Base-by-base conservation (phyloP, 2,888 invertebrate species). In the Callyntrura guangdongensis region DNA sequence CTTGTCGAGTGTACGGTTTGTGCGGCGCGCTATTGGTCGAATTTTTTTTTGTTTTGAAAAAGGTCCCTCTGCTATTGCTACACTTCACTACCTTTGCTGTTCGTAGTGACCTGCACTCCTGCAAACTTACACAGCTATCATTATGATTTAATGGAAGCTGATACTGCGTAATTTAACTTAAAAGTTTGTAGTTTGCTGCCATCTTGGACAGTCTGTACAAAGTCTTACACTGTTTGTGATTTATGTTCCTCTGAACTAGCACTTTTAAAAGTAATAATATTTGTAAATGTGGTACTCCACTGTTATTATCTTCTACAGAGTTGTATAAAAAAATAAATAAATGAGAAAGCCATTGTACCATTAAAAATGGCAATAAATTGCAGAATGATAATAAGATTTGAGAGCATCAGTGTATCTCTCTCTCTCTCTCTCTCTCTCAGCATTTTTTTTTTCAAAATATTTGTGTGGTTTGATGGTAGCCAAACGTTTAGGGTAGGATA, bases 321-420 rank as follows among this genome's bases (percentile, higher is more conserved):
- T 53, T 67, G 36, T 64, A 64, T 64, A 25, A 11, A 22, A 12
- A 72, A 45, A 36, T 36, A 36, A 72, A 72, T 45, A 47, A 72
- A 72, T 72, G 47, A 72, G 45, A 6, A 45, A 72, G 27, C 47
- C 72, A 47, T 72, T 72, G 72, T 72, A 72, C 17, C 72, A 72
- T 45, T 72, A 72, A 72, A 45, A 45, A 36, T 72, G 20, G 72
- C 36, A 72, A 72, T 72, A 72, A 72, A 45, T 72, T 72, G 36
- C 47, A 20, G 36, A 14, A 45, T 45, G 72, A 47, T 72, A 72
- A 67, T 67, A 14, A 67, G 67, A 67, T 59, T 53, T 59, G 17
- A 59, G 59, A 59, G 59, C 36, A 36, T 36, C 36, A 36, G 36
- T 36, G 36, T 36, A 36, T 36, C 36, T 36, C 36, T 36, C 36